Conservation (phyloP, 2,113 vertebrate species). For the Pituophis catenifer region DNA sequence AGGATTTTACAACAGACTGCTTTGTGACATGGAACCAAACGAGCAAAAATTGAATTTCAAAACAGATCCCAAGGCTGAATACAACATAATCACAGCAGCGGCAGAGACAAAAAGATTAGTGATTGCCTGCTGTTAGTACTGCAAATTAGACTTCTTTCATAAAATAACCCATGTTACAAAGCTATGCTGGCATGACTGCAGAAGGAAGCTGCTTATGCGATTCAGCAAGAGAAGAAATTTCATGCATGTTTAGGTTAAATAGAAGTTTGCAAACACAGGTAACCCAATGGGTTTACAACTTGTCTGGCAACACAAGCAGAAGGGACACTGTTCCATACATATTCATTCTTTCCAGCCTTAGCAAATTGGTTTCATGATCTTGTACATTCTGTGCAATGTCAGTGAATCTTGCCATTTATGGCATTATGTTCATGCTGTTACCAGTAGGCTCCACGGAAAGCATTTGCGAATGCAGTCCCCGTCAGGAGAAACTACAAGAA, state of each 20-base stretch:
- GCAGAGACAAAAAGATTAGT: constrained; percentile 30
- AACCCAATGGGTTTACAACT: constrained; percentile 2
- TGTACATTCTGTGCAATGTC: background rate
- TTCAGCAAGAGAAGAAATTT: constrained; percentile 11
- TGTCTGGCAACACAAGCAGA: background rate
- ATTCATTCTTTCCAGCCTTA: background rate
- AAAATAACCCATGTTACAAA: constrained; percentile 26
- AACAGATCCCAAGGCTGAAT: constrained; percentile 7
- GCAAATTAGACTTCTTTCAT: constrained; percentile 29
- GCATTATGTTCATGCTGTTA: background rate
- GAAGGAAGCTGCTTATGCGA: background rate
- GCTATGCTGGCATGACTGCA: background rate
- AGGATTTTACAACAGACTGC: constrained; percentile 24
- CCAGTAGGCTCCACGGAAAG: background rate
- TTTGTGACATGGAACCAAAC: constrained; percentile 33
- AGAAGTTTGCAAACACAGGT: constrained; percentile 19
- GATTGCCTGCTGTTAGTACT: constrained; percentile 29
- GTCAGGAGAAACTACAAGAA: background rate
- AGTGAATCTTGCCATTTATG: background rate
- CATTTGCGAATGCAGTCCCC: background rate
- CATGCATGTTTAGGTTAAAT: constrained; percentile 18
- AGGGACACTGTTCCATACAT: background rate
- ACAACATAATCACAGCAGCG: constrained; percentile 15
- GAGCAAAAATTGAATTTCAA: constrained; percentile 16
- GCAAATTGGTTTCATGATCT: background rate